Conservation (phyloP, 2,888 invertebrate species). For the Bellardia pandia region DNA sequence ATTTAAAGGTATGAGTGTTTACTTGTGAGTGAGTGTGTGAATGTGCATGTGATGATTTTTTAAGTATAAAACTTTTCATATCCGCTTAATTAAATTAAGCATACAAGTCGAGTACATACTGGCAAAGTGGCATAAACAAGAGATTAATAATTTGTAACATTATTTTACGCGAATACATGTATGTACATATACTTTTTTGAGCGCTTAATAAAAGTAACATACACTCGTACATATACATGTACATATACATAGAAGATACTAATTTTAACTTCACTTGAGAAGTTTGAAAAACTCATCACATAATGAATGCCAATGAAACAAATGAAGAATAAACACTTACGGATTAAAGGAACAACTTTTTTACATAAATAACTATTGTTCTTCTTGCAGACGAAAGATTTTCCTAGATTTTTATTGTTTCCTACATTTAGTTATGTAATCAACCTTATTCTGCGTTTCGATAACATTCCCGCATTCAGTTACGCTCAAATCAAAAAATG, state of each 20-base stretch:
- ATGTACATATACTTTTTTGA: not conserved
- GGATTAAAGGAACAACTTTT: no score
- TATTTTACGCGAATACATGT: constrained; percentile 63
- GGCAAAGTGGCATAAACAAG: constrained; percentile 74
- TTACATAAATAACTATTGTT: no score
- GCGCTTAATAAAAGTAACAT: not conserved
- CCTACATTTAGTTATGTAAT: no score
- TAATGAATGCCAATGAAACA: constrained; percentile 64
- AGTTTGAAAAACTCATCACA: constrained; percentile 40
- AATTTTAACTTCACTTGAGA: constrained; percentile 27
- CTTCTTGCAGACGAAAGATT: no score
- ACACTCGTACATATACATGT: not conserved
- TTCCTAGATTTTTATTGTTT: no score
- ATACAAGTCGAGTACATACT: constrained; percentile 54
- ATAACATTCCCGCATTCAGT: no score
- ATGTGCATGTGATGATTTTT: constrained; percentile 58
- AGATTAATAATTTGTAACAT: constrained; percentile 74
- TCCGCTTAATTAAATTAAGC: constrained; percentile 80
- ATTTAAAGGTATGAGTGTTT: constrained; percentile 4
- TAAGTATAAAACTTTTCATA: constrained; percentile 73
- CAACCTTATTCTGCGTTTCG: no score
- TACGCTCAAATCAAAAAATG: no score
- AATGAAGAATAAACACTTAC: constrained; percentile 38
- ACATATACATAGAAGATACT: not conserved
- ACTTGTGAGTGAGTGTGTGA: constrained; percentile 23